Evolutionary conservation across 2,888 invertebrate genomes (phyloP).

Genomic region (Nymphalis c-album): DNA sequence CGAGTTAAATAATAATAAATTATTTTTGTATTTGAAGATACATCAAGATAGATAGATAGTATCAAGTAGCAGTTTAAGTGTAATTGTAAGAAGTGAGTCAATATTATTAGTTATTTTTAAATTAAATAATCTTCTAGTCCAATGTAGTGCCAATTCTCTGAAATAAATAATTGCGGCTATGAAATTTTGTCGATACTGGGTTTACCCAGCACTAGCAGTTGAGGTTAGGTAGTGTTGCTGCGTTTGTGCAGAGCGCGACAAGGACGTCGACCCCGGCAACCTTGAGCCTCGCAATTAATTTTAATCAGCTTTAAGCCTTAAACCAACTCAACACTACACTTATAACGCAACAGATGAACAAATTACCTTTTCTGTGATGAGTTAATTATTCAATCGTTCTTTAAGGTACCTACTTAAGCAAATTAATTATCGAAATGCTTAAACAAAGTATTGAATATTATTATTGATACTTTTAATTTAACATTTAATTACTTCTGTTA

Average conservation of each 20-base stretch:
- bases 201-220: constrained; percentile 23
- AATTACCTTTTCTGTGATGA: constrained; percentile 11
- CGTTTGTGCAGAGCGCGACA: constrained; percentile 50
- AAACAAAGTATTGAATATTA: not conserved
- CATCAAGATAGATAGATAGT: no score
- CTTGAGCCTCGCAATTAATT: constrained; percentile 72
- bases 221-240: constrained; percentile 46
- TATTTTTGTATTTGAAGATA: no score
- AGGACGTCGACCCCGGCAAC: constrained; percentile 71
- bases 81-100: no score
- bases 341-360: constrained; percentile 25
- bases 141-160: no score
- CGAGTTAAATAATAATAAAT: no score
- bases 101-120: no score
- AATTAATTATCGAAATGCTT: not conserved
- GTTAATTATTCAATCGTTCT: not conserved
- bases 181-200: constrained; percentile 23
- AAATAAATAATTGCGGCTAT: not conserved
- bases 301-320: constrained; percentile 59
- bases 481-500: no score
- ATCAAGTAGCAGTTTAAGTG: no score
- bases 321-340: constrained; percentile 45
- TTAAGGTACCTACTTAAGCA: not conserved
- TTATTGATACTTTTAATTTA: no score
- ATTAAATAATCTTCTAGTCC: no score